These are phyloP conservation scores for Bothrops alternatus DNA, from an alignment of 2,797 vertebrate genomes.

Conservation along the genomic window DNA sequence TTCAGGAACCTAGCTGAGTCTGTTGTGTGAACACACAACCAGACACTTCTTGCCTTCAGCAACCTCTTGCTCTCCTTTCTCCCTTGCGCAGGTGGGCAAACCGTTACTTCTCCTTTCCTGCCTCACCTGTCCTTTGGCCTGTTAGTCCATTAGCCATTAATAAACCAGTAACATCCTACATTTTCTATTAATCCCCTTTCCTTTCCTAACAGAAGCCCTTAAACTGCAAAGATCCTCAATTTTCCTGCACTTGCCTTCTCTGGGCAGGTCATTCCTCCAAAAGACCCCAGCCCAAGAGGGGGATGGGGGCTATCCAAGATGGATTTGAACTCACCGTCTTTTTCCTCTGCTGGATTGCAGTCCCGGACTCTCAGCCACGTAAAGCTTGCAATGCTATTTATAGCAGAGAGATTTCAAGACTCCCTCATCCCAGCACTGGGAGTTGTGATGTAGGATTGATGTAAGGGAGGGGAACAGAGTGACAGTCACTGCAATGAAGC, in stretches of 20 bases:
- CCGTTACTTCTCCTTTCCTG: neutral
- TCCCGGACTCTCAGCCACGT: neutral
- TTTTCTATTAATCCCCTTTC: neutral
- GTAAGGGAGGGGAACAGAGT: neutral
- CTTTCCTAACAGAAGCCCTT: neutral
- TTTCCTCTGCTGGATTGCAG: neutral
- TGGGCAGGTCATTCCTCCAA: no score
- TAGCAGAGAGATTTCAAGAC: neutral
- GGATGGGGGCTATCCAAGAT: neutral
- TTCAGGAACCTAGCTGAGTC: neutral
- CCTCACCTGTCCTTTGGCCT: neutral
- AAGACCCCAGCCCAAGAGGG: neutral
- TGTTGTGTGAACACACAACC: neutral
- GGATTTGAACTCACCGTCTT: neutral
- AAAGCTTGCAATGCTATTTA: conserved; percentile 5
- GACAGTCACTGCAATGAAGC: neutral
- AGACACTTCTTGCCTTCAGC: neutral
- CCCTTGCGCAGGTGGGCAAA: neutral
- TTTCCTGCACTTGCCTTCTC: neutral
- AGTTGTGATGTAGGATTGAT: neutral
- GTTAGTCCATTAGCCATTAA: neutral
- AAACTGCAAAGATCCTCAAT: neutral
- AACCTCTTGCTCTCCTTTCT: neutral
- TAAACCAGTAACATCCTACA: neutral
- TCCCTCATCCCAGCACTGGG: neutral